These are phyloP conservation scores for Amiota communis DNA, from an alignment of 2,888 invertebrate species.

Conservation along the genomic window DNA sequence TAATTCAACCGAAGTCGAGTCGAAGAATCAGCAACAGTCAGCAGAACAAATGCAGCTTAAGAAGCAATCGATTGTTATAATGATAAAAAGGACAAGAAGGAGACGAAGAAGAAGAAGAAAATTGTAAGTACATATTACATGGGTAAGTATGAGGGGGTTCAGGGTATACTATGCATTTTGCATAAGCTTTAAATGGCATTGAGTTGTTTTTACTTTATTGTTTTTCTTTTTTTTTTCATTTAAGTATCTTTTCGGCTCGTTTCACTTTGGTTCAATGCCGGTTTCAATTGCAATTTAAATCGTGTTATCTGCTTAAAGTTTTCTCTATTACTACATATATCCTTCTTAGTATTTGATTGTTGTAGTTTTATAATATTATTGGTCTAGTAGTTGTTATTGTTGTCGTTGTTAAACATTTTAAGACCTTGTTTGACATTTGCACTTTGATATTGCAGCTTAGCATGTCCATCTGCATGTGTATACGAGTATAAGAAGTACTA, in stretches of 20 bases:
- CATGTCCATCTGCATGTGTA: no score
- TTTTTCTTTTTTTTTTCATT: background rate
- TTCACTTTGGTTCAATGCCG: no score
- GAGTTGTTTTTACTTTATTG: background rate
- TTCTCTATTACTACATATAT: slow-evolving; percentile 30
- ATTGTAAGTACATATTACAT: background rate
- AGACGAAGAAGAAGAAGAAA: background rate
- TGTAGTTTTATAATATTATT: no score
- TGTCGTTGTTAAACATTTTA: slow-evolving; percentile 19
- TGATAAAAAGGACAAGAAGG: background rate
- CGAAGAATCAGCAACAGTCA: background rate
- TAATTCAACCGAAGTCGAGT: background rate
- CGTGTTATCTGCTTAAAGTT: slow-evolving; percentile 47
- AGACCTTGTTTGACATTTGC: slow-evolving; percentile 22
- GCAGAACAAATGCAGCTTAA: background rate
- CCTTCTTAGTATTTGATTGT: background rate
- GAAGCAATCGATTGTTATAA: background rate
- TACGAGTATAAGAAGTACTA: no score
- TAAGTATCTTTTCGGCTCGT: background rate
- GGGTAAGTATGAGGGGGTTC: background rate
- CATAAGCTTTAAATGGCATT: background rate
- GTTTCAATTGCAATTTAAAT: slow-evolving; percentile 34
- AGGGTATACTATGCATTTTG: slow-evolving; percentile 12
- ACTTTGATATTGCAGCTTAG: slow-evolving; percentile 6
- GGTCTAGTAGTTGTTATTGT: slow-evolving; percentile 27